Percentiles rank a stretch among this genome's conserved stretches.
Evolutionary conservation across 2,797 vertebrate genomes (phyloP).

Genomic region (Mastacembelus armatus): DNA sequence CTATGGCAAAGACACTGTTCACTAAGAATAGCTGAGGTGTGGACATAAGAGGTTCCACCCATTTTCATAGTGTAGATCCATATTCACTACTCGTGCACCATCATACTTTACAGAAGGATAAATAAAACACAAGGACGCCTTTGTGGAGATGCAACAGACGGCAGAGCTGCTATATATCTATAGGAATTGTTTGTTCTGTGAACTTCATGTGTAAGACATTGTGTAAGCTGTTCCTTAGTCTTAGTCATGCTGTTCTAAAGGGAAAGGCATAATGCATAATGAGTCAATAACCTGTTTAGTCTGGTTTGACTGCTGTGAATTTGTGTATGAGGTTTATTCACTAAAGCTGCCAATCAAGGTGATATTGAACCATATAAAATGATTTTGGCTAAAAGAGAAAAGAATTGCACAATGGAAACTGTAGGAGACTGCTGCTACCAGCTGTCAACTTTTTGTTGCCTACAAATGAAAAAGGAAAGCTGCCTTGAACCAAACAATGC

Average conservation of each 20-base stretch:
- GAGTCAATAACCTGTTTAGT: constrained; percentile 1
- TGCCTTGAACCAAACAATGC: too few relatives aligned
- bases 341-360: constrained; percentile 3
- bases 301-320: not conserved
- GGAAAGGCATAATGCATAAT: not conserved
- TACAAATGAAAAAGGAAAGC: too few relatives aligned
- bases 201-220: too few relatives aligned
- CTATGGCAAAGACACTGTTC: not conserved
- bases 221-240: not conserved
- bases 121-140: not conserved
- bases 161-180: not conserved
- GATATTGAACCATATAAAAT: not conserved
- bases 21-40: not conserved
- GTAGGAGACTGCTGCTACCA: not conserved
- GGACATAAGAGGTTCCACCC: not conserved
- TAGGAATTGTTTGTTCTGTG: not conserved
- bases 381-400: not conserved
- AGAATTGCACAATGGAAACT: too few relatives aligned
- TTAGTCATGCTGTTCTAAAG: constrained; percentile 1
- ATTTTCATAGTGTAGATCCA: not conserved
- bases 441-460: not conserved
- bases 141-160: not conserved
- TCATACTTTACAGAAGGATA: not conserved
- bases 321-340: constrained; percentile 1
- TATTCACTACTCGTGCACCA: not conserved